These are phyloP conservation scores for Drosophila suzukii DNA, from an alignment of 1,140 invertebrate species.

Conservation along the genomic window DNA sequence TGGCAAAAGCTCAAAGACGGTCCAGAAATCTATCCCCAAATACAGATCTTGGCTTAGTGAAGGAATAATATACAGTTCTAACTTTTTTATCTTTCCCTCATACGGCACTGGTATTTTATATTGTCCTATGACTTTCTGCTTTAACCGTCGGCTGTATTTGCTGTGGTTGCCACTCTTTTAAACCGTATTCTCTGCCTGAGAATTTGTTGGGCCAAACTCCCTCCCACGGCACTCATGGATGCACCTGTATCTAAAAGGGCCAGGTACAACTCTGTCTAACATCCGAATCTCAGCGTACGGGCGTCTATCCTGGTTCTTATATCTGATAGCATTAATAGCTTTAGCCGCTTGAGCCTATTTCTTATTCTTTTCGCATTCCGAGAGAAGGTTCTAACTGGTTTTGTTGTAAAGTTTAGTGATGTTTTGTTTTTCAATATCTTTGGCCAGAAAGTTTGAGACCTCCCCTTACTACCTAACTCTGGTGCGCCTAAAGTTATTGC, in stretches of 20 bases:
- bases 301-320: neutral
- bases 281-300: neutral
- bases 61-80: constrained; percentile 1
- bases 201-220: neutral
- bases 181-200: neutral
- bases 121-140: neutral
- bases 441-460: no score
- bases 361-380: neutral
- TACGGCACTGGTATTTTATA: neutral
- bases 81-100: neutral
- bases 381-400: no score
- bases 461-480: neutral
- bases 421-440: no score
- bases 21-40: neutral
- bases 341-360: neutral
- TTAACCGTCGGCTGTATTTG: constrained; percentile 1
- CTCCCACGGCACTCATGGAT: neutral
- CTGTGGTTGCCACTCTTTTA: neutral
- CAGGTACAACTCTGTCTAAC: neutral
- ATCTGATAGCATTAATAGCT: neutral
- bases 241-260: neutral
- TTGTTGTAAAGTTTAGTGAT: no score
- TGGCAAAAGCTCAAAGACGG: constrained; percentile 2
- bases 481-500: neutral
- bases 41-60: neutral